Conservation (phyloP, 2,888 invertebrate genomes). For the Blastobasis lacticolella region DNA sequence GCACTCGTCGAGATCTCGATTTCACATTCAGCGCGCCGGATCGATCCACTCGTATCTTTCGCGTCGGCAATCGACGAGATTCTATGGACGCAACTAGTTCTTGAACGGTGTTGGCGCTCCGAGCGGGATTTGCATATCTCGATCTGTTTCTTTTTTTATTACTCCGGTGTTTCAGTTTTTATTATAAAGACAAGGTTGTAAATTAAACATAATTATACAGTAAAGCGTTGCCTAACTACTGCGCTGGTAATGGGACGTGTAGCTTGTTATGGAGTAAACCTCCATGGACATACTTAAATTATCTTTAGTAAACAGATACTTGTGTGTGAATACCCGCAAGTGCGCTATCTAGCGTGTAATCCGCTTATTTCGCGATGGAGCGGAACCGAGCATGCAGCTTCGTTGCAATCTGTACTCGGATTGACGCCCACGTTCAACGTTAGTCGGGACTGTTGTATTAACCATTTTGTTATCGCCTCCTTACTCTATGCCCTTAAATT, state of each 20-base stretch:
- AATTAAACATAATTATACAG: too few relatives aligned
- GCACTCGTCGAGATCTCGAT: slow-evolving; percentile 60
- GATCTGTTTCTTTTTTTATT: slow-evolving; percentile 5
- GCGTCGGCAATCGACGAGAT: slow-evolving; percentile 19
- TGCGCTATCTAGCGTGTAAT: slow-evolving; percentile 4
- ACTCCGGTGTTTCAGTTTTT: not conserved
- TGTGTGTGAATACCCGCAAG: slow-evolving; percentile 3
- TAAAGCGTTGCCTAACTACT: too few relatives aligned
- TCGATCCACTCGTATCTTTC: slow-evolving; percentile 33
- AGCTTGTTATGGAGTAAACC: too few relatives aligned
- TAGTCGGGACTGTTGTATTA: too few relatives aligned
- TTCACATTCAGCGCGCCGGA: slow-evolving; percentile 51
- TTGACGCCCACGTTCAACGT: slow-evolving; percentile 5
- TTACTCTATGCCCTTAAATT: too few relatives aligned
- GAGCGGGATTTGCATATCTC: slow-evolving; percentile 15
- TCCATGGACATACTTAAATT: too few relatives aligned
- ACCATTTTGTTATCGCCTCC: too few relatives aligned
- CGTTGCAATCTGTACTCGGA: slow-evolving; percentile 6
- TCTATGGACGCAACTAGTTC: slow-evolving; percentile 29
- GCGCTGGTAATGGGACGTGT: too few relatives aligned
- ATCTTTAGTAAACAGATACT: too few relatives aligned
- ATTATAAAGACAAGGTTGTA: too few relatives aligned
- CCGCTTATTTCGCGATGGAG: slow-evolving; percentile 9
- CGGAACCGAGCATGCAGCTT: slow-evolving; percentile 1
- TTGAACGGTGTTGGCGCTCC: slow-evolving; percentile 20